phyloP scores from a whole-genome alignment of 2,113 vertebrate species.

The Rhinogobius similis region DNA sequence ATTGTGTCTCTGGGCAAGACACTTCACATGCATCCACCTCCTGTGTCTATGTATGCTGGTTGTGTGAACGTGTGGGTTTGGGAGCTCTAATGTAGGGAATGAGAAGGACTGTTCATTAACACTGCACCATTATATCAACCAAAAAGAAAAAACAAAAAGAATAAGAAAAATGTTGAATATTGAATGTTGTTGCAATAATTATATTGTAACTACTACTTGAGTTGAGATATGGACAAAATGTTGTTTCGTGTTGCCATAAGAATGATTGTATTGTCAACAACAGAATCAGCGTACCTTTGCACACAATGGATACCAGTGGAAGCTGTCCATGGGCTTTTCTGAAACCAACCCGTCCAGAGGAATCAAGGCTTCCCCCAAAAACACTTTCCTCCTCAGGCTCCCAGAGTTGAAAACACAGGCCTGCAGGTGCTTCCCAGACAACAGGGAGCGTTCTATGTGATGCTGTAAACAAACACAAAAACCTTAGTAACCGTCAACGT shows the following conservation, averaged over 20 bases:
- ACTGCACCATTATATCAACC: too few species aligned
- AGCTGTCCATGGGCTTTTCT: conserved; percentile 62
- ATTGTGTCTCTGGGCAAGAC: too few species aligned
- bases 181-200: too few species aligned
- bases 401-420: conserved; percentile 87
- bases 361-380: conserved; percentile 86
- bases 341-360: conserved; percentile 83
- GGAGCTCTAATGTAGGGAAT: too few species aligned
- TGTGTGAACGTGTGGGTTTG: too few species aligned
- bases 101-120: too few species aligned
- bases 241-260: background rate
- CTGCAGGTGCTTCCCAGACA: conserved; percentile 81
- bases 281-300: conserved; percentile 76
- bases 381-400: conserved; percentile 79
- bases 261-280: background rate
- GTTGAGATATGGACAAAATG: background rate
- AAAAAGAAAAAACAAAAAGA: too few species aligned
- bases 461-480: conserved; percentile 67
- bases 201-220: background rate
- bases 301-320: conserved; percentile 82
- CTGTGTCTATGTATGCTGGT: too few species aligned
- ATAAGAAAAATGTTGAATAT: too few species aligned
- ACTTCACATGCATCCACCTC: too few species aligned
- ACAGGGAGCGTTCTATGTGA: conserved; percentile 76
- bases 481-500: too few species aligned